Base-by-base conservation (phyloP, 2,113 vertebrate species). In the Dolichotis patagonum region DNA sequence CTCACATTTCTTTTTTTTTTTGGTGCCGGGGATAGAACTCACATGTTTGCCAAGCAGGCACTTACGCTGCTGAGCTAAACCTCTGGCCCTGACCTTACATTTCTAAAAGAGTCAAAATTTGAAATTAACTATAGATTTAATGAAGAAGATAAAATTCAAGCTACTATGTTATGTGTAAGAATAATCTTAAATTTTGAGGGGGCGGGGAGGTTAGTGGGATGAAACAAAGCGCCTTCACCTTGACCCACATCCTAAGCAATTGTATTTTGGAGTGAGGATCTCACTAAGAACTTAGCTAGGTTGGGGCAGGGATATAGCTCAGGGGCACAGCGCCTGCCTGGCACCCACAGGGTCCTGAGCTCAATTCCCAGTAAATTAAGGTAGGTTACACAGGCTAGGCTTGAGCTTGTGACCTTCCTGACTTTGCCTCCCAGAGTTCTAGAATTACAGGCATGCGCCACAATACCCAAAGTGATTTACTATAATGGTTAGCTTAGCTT, bases 41-140 rank as follows among this genome's bases (percentile, higher is more conserved):
- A n/a, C n/a, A n/a, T n/a, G n/a, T n/a, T n/a, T n/a, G n/a, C n/a
- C n/a, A n/a, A n/a, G n/a, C n/a, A n/a, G n/a, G n/a, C n/a, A n/a
- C n/a, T n/a, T n/a, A n/a, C n/a, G n/a, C n/a, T n/a, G n/a, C n/a
- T n/a, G n/a, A n/a, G n/a, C n/a, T n/a, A n/a, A n/a, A n/a, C n/a
- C n/a, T n/a, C n/a, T n/a, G n/a, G n/a, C n/a, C n/a, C n/a, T n/a
- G n/a, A n/a, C n/a, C n/a, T n/a, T n/a, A n/a, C n/a, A n/a, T n/a
- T n/a, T n/a, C n/a, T n/a, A n/a, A n/a, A 10, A 92, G 52, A 89
- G 30, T 7, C 54, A 82, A 84, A 19, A 2, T 69, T 38, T 87
- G 75, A 91, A 93, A 69, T 90, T 86, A 75, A 94, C 67, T 49
- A 78, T 3, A 91, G 14, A 63, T 19, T 77, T 32, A 91, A 69